phyloP scores from a whole-genome alignment of 2,797 vertebrate genomes.

The Ispidina lecontei region DNA sequence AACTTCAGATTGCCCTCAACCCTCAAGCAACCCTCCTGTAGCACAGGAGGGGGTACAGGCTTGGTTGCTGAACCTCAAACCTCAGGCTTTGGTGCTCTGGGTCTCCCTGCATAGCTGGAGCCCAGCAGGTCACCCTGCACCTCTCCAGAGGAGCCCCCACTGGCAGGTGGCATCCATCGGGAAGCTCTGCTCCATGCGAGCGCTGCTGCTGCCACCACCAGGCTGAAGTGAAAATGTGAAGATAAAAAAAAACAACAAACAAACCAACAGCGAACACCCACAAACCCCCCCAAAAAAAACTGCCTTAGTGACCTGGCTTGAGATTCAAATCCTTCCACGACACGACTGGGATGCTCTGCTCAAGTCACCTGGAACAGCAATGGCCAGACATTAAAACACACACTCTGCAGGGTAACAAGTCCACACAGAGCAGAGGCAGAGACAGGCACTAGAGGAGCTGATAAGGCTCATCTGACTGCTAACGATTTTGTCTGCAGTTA shows the following conservation, averaged over 20 bases:
- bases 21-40: not conserved
- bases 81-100: not conserved
- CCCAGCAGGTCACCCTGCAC: not conserved
- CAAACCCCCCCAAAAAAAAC: not conserved
- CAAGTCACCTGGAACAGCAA: not conserved
- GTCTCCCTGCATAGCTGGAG: not conserved
- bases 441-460: slow-evolving; percentile 13
- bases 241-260: too few species aligned
- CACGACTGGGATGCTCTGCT: not conserved
- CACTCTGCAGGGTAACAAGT: not conserved
- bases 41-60: rapidly evolving
- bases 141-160: not conserved
- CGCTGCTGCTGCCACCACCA: slow-evolving; percentile 82
- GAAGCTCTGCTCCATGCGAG: slow-evolving; percentile 40
- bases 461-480: slow-evolving; percentile 33
- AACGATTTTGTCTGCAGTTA: slow-evolving; percentile 37
- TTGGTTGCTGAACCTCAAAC: rapidly evolving
- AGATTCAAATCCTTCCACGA: not conserved
- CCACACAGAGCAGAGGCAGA: not conserved
- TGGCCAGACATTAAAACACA: not conserved
- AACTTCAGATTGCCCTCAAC: not conserved
- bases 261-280: too few species aligned
- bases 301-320: not conserved
- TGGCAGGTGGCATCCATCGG: not conserved
- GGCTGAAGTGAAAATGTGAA: slow-evolving; percentile 47